phyloP scores from a whole-genome alignment of 2,888 invertebrate genomes.

The Thecocarcelia acutangulata region DNA sequence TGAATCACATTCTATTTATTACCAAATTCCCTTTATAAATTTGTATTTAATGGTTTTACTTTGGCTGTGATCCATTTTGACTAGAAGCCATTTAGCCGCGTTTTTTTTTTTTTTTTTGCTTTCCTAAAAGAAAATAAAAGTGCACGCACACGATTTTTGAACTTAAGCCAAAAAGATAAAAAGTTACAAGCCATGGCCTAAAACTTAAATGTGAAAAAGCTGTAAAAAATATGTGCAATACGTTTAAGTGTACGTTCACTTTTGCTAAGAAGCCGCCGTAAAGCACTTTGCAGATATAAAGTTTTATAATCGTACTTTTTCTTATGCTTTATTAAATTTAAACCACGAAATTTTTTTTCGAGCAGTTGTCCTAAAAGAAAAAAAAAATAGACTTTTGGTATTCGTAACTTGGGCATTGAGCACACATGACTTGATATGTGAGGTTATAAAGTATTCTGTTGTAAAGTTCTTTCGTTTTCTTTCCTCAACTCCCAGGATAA shows the following conservation, averaged over 20 bases:
- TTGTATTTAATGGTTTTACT: conserved; percentile 2
- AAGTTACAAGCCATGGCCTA: conserved; percentile 30
- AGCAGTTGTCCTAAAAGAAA: too few relatives aligned
- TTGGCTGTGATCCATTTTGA: conserved; percentile 43
- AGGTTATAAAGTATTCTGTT: background rate
- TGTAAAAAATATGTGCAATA: conserved; percentile 6
- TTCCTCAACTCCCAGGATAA: too few relatives aligned
- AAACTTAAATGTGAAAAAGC: conserved; percentile 9
- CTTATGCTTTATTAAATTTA: conserved; percentile 10
- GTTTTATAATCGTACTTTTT: conserved; percentile 2
- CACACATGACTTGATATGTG: background rate
- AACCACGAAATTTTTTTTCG: background rate
- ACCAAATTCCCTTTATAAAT: background rate
- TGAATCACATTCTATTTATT: background rate
- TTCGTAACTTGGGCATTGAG: conserved; percentile 14
- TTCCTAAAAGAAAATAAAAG: background rate
- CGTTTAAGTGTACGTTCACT: background rate
- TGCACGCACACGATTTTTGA: conserved; percentile 44
- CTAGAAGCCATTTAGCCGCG: conserved; percentile 1
- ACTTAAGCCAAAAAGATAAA: conserved; percentile 61
- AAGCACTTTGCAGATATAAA: conserved; percentile 6
- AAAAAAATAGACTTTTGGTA: background rate
- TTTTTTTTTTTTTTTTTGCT: too few relatives aligned
- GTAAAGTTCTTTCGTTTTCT: too few relatives aligned
- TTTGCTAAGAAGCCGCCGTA: too few relatives aligned